Base-by-base conservation (phyloP, 2,113 vertebrate genomes). In the Ctenomys sociabilis region DNA sequence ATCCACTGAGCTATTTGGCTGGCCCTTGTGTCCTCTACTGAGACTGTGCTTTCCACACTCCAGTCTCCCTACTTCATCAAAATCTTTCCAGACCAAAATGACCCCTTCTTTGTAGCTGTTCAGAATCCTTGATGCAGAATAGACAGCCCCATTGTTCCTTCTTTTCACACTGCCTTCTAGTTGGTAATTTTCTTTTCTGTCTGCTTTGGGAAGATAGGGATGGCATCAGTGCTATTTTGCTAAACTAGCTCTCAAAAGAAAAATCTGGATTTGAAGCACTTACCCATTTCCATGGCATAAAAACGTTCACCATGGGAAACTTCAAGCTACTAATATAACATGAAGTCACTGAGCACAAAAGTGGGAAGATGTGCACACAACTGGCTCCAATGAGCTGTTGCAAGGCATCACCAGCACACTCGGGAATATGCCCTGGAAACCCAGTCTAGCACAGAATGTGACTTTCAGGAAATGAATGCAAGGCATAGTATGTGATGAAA, bases 241-340 rank as follows among this genome's bases (percentile, higher is more conserved):
- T 84, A 91, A 59, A 61, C 43, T 66, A 16, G 22, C 24, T 78
- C 32, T 90, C 26, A 22, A 59, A 86, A 92, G 75, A 59, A 37
- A 57, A 75, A 54, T 59, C 45, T 63, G 61, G 35, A 80, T 75
- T 70, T 52, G 40, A 80, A 91, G 75, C 43, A 75, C 43, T 88
- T 66, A 64, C 45, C 45, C n/a, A 86, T 94, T 87, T 90, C 70
- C 52, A 49, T 73, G 45, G 70, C 82, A 40, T 87, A 82, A 90
- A 77, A 90, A 64, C 7, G 45, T 57, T 91, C 49, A 64, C 28
- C 3, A 35, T 49, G 37, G 70, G 68, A 77, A 37, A 66, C 70
- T 81, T 84, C 26, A 88, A 59, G 84, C 89, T 64, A 57, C 19
- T 77, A 66, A 21, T 32, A 35, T 85, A 72, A 96, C 19, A 54